Evolutionary conservation across 2,888 invertebrate species (phyloP), one percentile per base, ranked within the genome.

Genomic region (Junonia oenone): DNA sequence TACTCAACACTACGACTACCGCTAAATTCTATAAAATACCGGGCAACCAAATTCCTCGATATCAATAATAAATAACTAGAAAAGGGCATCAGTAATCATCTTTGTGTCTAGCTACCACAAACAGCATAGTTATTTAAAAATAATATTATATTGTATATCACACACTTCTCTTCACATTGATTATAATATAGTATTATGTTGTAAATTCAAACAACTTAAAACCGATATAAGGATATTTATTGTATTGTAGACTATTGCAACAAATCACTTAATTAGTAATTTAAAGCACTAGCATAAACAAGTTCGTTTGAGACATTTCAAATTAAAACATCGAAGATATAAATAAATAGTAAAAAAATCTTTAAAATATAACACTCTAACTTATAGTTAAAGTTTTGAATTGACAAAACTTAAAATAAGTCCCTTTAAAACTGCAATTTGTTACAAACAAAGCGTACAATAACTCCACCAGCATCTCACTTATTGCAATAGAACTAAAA

Each of bases 341-440:
- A 76, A 87, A 88, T 86, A 87, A 88, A 88, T 88, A 86, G 72
- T 78, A 73, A 73, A 75, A 77, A 73, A 66, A 63, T 68, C 69
- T 76, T 78, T 74, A 77, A 80, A 82, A 83, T 75, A 81, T 73
- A 85, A 81, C 78, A 78, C 81, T 84, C 81, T 87, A 90, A 90
- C 90, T 90, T 88, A 90, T 89, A 88, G 86, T 89, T 86, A 88
- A 85, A 89, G 90, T 90, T 90, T 90, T 90, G 89, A 81, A 81
- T 80, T 63, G 78, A 77, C 89, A 90, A 90, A 90, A 90, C 90
- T 83, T 84, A 89, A 87, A 89, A 90, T 89, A 90, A 90, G 90
- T 86, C 75, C 71, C 73, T 79, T 79, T 73, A 77, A 78, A 83
- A 81, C 79, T 72, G 76, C 74, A 71, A 73, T 72, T 73, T 59